Base-by-base conservation (phyloP, 2,888 invertebrate genomes). In the Chymomyza procnemis region DNA sequence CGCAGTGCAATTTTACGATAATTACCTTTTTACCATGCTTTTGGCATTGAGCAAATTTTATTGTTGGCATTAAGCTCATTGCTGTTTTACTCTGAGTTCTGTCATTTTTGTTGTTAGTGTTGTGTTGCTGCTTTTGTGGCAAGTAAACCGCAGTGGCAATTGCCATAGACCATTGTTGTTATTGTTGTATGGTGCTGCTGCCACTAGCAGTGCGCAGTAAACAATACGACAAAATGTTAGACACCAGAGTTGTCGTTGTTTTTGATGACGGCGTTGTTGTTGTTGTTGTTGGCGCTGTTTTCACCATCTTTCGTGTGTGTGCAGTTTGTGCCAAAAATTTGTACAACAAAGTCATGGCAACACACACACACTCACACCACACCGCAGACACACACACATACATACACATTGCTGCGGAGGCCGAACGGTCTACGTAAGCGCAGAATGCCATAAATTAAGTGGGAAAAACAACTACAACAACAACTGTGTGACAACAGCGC, bases 281-380 rank as follows among this genome's bases (percentile, higher is more conserved):
- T 41, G 34, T 5, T 41, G 9, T 41, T 41, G 34, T 12, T 41
- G 34, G 12, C 9, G 34, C 26, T 26, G 12, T 41, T 41, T 41
- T 41, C 34, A 41, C 34, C 34, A 41, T 41, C 34, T 41, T 60
- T 69, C 69, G 62, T 65, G 67, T 74, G 67, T 74, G 64, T 58
- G 74, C 74, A 41, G 59, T 50, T 75, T 72, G 74, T 80, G 84
- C 80, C 84, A 85, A 85, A 80, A 85, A 83, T 85, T 70, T 83
- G 73, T 80, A 85, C 70, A 85, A 83, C 73, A 14, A 26, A 54
- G 34, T 41, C 34, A 41, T 41, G 46, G 52, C 26, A 57, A 26
- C 46, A 63, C 22, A 22, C 4, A 12, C 12, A 41, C 34, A 9
- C 26, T 26, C 26, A 26, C 6, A 48, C 26, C 22, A n/a, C 14